phyloP scores from a whole-genome alignment of 2,888 invertebrate species.

The Lobophora halterata region DNA sequence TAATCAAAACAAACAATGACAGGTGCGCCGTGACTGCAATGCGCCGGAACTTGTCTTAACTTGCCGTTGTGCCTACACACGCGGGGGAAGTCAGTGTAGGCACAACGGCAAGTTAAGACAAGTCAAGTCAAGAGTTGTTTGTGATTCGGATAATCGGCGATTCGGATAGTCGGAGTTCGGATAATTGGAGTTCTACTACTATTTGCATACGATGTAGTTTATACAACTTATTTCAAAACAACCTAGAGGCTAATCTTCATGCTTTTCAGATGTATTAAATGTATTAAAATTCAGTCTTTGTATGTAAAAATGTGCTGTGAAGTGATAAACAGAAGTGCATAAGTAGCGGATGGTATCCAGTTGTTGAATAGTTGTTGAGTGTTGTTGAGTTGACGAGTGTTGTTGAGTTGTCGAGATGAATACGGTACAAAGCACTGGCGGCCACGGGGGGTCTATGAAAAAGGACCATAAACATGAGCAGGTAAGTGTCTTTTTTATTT shows the following conservation, averaged over 20 bases:
- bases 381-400: constrained; percentile 21
- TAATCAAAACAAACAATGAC: constrained; percentile 23
- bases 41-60: neutral
- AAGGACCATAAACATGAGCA: constrained; percentile 81
- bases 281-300: constrained; percentile 11
- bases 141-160: no score
- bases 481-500: constrained; percentile 54
- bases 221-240: no score
- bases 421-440: constrained; percentile 83
- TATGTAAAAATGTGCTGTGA: constrained; percentile 48
- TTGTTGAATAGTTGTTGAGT: constrained; percentile 20
- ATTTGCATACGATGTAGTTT: no score
- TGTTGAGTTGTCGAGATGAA: constrained; percentile 67
- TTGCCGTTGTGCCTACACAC: constrained; percentile 10
- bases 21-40: constrained; percentile 18
- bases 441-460: constrained; percentile 79
- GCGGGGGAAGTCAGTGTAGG: no score
- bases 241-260: no score
- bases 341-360: constrained; percentile 52
- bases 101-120: no score
- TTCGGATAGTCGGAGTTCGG: no score
- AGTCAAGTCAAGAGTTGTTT: no score
- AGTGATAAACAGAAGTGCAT: constrained; percentile 55
- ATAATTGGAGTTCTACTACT: no score
- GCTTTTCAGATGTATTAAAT: neutral